Percentiles rank a stretch among this genome's conserved stretches.
phyloP scores from a whole-genome alignment of 2,113 vertebrate species.

The Brachionichthys hirsutus region DNA sequence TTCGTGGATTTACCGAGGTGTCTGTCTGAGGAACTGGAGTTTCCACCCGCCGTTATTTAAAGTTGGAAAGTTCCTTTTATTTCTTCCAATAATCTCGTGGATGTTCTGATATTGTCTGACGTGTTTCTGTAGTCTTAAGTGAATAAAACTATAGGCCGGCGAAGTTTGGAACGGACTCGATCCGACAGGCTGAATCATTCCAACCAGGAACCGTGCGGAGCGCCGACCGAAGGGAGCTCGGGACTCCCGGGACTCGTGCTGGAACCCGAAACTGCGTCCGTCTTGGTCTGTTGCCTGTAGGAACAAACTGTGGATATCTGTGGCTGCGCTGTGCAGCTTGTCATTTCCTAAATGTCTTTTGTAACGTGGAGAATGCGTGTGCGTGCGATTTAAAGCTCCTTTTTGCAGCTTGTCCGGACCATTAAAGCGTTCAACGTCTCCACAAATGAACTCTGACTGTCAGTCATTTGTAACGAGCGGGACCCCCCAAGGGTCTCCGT shows the following conservation, averaged over 20 bases:
- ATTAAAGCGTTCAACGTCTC: conserved; percentile 22
- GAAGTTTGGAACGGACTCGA: background rate
- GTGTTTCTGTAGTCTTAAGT: too few relatives aligned
- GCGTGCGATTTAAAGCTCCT: background rate
- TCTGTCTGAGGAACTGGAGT: background rate
- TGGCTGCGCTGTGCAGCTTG: conserved; percentile 39
- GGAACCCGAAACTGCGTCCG: conserved; percentile 14
- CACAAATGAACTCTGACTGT: background rate
- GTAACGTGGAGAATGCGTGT: conserved; percentile 29
- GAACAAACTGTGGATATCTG: conserved; percentile 31
- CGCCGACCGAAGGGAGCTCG: too few relatives aligned
- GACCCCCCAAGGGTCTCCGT: too few relatives aligned
- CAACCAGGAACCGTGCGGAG: background rate
- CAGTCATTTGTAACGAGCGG: too few relatives aligned
- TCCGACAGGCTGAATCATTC: background rate
- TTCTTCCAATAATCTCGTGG: too few relatives aligned
- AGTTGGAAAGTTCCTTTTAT: too few relatives aligned
- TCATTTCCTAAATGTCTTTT: conserved; percentile 70
- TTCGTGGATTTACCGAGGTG: background rate
- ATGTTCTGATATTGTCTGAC: too few relatives aligned
- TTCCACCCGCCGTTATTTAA: too few relatives aligned
- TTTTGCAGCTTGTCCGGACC: conserved; percentile 18
- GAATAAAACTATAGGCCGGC: conserved; percentile 2
- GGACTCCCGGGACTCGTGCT: too few relatives aligned
- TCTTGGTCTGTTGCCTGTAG: conserved; percentile 57